phyloP scores from a whole-genome alignment of 2,888 invertebrate genomes.

The Oxycera nigricornis region DNA sequence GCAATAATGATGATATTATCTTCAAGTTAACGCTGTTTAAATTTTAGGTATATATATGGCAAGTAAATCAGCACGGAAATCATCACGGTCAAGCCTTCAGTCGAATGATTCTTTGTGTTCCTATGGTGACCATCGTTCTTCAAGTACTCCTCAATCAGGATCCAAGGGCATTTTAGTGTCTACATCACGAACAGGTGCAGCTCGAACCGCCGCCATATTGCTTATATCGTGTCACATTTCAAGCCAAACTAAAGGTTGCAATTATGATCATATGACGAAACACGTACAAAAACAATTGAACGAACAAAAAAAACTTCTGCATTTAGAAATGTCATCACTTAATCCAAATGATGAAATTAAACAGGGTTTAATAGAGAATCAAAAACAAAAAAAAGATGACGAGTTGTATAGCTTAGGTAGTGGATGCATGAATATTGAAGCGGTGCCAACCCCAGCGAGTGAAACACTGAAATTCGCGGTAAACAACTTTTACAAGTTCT shows the following conservation, averaged over 20 bases:
- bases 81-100: conserved; percentile 67
- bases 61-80: conserved; percentile 69
- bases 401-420: conserved; percentile 58
- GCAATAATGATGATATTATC: too few relatives aligned
- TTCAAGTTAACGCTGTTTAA: neutral
- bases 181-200: conserved; percentile 90
- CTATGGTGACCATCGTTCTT: conserved; percentile 63
- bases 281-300: conserved; percentile 62
- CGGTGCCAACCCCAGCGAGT: conserved; percentile 63
- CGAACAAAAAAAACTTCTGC: conserved; percentile 61
- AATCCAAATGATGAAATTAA: conserved; percentile 60
- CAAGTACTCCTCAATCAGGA: conserved; percentile 65
- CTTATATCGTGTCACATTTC: conserved; percentile 88
- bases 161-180: conserved; percentile 76
- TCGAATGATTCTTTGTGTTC: conserved; percentile 67
- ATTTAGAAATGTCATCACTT: conserved; percentile 61
- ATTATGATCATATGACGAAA: conserved; percentile 56
- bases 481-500: too few relatives aligned
- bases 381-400: conserved; percentile 57
- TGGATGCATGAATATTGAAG: conserved; percentile 61
- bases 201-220: conserved; percentile 92
- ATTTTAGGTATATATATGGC: conserved; percentile 67
- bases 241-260: conserved; percentile 60
- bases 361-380: conserved; percentile 61
- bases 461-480: conserved; percentile 63